Evolutionary conservation across 2,888 invertebrate species (phyloP).

Genomic region (Brachylomia viminalis): DNA sequence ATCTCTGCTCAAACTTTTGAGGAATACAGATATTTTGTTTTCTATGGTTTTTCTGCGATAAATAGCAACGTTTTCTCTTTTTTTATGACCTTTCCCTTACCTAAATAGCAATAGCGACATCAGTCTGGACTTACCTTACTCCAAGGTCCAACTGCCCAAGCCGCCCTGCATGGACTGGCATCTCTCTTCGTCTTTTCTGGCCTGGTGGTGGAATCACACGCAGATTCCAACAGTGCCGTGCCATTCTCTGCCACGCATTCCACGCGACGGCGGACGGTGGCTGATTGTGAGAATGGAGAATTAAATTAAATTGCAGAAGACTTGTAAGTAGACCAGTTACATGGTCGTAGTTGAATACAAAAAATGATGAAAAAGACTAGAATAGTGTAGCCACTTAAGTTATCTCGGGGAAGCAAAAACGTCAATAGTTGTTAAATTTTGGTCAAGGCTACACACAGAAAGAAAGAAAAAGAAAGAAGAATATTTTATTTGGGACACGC

Average conservation of each 20-base stretch:
- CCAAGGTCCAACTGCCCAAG: constrained; percentile 98
- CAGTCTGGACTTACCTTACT: constrained; percentile 93
- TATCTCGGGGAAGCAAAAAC: too few relatives aligned
- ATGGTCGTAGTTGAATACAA: neutral
- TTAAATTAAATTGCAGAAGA: neutral
- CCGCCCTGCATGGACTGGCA: constrained; percentile 95
- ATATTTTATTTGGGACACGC: too few relatives aligned
- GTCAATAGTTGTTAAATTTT: too few relatives aligned
- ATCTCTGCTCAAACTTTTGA: too few relatives aligned
- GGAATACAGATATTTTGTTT: too few relatives aligned
- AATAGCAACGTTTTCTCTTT: neutral
- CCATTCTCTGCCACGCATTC: constrained; percentile 88
- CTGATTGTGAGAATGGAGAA: constrained; percentile 57
- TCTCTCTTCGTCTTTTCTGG: constrained; percentile 96
- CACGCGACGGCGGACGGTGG: constrained; percentile 83
- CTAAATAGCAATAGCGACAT: neutral
- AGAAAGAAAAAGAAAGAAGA: too few relatives aligned
- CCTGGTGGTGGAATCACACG: constrained; percentile 93
- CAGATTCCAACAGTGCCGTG: constrained; percentile 76
- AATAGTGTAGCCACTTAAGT: neutral
- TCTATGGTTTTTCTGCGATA: neutral
- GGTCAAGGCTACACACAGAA: too few relatives aligned
- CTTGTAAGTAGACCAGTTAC: neutral
- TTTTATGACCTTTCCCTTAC: neutral
- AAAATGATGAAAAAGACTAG: neutral